Base-by-base conservation (phyloP, 2,888 invertebrate genomes). In the Nomada fabriciana region DNA sequence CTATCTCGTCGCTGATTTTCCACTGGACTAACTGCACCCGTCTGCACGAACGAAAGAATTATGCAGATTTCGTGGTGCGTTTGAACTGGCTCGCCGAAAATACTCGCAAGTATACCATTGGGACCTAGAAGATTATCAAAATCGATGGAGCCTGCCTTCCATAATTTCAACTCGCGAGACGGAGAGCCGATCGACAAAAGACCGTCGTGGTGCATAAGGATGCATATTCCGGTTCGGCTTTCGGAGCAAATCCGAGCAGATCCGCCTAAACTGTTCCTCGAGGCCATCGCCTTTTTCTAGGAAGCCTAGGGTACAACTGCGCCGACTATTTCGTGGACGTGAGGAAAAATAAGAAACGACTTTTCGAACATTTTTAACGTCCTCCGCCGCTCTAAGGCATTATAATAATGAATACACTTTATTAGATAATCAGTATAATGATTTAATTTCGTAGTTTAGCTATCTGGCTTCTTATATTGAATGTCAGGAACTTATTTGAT, bases 101-200 rank as follows among this genome's bases (percentile, higher is more conserved):
- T 80, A 84, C 85, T 80, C 76, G 86, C 85, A 86, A 80, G 86
- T 85, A 88, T 88, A 88, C 84, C 88, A 87, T 86, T 74, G 84
- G 83, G 65, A 69, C 82, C 79, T 67, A 72, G 82, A 75, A 84
- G 88, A 90, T 89, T 88, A 90, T 87, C 83, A 82, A 89, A 91
- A 91, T 90, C 87, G 89, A 76, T 81, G 82, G 77, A 80, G 74
- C 64, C 83, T 84, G 79, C 60, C 77, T 29, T 59, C 81, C 65
- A 60, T 88, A 88, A 86, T 88, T 88, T 86, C 68, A 84, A 80
- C 76, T 82, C 73, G 69, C 47, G 13, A 69, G 73, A 77, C 69
- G 53, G 63, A 50, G 69, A 75, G 55, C 65, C 74, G 71, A 79
- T 77, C 76, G 77, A 74, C 64, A 60, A 25, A 61, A 65, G 79